phyloP scores from a whole-genome alignment of 2,888 invertebrate species.

The Pseudoips prasinana region DNA sequence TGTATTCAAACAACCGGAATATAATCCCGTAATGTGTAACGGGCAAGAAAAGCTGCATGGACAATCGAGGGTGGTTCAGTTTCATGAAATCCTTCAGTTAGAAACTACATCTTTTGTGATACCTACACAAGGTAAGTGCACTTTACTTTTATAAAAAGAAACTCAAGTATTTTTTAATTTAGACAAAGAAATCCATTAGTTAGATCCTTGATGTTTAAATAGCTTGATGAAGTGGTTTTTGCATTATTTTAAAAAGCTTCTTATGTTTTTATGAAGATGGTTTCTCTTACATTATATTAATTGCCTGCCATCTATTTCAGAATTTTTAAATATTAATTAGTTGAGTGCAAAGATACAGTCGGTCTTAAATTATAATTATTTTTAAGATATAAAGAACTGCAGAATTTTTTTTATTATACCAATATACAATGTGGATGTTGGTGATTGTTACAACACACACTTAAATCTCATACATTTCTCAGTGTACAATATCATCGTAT shows the following conservation, averaged over 20 bases:
- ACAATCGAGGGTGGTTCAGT: conserved; percentile 38
- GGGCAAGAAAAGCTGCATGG: conserved; percentile 45
- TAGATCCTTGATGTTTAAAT: conserved; percentile 21
- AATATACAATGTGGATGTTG: no score
- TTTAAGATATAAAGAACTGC: no score
- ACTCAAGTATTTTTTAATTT: conserved; percentile 22
- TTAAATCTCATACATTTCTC: no score
- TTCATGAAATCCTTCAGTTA: conserved; percentile 24
- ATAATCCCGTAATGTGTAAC: conserved; percentile 51
- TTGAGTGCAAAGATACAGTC: no score
- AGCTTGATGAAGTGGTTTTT: conserved; percentile 20
- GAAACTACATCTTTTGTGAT: conserved; percentile 25
- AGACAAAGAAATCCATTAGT: conserved; percentile 5
- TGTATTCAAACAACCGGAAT: conserved; percentile 54
- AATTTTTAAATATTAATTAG: no score
- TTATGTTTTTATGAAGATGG: conserved; percentile 8
- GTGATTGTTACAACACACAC: no score
- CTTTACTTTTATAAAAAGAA: conserved; percentile 21
- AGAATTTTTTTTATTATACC: no score
- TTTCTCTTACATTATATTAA: conserved; percentile 4
- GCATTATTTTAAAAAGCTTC: conserved; percentile 13
- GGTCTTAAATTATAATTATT: no score
- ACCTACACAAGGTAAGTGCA: conserved; percentile 26
- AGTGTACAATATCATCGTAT: no score
- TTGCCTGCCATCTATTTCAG: no score